Evolutionary conservation across 2,888 invertebrate species (phyloP).

Genomic region (Sarcophaga variegata): DNA sequence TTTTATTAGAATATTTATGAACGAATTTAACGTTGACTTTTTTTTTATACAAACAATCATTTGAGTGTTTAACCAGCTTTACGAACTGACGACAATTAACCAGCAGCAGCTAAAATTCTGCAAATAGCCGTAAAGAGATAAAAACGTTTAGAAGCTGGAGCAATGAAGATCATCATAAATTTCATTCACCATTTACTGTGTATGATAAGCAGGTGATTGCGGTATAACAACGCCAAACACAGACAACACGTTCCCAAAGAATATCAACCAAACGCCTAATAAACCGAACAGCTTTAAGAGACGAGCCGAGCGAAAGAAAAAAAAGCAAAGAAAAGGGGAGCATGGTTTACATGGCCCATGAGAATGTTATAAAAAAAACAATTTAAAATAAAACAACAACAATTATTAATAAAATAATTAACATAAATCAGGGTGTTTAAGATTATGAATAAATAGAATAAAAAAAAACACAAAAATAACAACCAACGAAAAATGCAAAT

Average conservation of each 20-base stretch:
- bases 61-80: too few relatives aligned
- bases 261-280: background rate
- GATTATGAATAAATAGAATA: constrained; percentile 29
- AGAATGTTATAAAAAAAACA: background rate
- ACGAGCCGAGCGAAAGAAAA: background rate
- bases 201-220: background rate
- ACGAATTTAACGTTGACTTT: background rate
- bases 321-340: background rate
- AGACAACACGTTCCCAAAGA: background rate
- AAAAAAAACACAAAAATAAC: constrained; percentile 10
- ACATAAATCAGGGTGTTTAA: constrained; percentile 17
- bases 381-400: background rate
- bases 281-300: background rate
- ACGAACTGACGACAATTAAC: background rate
- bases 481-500: background rate
- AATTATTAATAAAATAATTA: constrained; percentile 27
- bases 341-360: background rate
- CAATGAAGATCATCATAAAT: background rate
- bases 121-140: background rate
- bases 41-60: too few relatives aligned
- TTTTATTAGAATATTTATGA: constrained; percentile 15
- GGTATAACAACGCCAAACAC: too few relatives aligned
- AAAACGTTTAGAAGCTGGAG: background rate
- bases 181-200: constrained; percentile 5
- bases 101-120: background rate